Percentiles rank a stretch among this genome's conserved stretches.
phyloP scores from a whole-genome alignment of 2,888 invertebrate species.

The Dryobota labecula region DNA sequence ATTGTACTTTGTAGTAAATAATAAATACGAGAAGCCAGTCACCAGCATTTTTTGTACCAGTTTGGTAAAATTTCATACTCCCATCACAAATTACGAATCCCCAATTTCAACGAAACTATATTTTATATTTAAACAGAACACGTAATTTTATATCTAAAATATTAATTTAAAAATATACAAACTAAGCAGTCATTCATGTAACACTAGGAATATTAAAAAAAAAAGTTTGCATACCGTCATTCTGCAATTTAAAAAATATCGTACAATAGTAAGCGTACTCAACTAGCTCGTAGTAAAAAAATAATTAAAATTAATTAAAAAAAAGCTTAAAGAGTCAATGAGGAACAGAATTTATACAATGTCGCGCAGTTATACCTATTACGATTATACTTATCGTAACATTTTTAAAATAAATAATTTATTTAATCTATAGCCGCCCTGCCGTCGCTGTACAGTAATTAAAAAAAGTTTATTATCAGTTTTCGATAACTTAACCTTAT shows the following conservation, averaged over 20 bases:
- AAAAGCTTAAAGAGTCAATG: constrained; percentile 72
- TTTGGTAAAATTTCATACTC: constrained; percentile 70
- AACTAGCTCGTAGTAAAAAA: constrained; percentile 84
- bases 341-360: constrained; percentile 83
- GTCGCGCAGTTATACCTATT: constrained; percentile 66
- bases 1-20: constrained; percentile 55
- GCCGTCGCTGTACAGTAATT: constrained; percentile 51
- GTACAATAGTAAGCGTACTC: constrained; percentile 89
- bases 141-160: constrained; percentile 78
- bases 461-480: constrained; percentile 50
- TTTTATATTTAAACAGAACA: constrained; percentile 80
- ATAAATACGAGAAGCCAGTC: constrained; percentile 51
- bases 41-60: constrained; percentile 61
- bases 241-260: constrained; percentile 79
- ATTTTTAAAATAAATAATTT: constrained; percentile 76
- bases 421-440: constrained; percentile 71
- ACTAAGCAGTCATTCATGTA: constrained; percentile 90
- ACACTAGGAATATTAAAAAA: constrained; percentile 84
- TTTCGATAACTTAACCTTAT: constrained; percentile 54
- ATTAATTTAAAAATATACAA: constrained; percentile 87
- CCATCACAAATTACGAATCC: constrained; percentile 70
- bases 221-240: constrained; percentile 78
- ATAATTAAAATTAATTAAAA: constrained; percentile 78
- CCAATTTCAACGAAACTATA: constrained; percentile 77
- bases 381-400: constrained; percentile 63